Evolutionary conservation across 64 coral and sea anemone genomes (phyloP).

Genomic region (Trachythela sp.): DNA sequence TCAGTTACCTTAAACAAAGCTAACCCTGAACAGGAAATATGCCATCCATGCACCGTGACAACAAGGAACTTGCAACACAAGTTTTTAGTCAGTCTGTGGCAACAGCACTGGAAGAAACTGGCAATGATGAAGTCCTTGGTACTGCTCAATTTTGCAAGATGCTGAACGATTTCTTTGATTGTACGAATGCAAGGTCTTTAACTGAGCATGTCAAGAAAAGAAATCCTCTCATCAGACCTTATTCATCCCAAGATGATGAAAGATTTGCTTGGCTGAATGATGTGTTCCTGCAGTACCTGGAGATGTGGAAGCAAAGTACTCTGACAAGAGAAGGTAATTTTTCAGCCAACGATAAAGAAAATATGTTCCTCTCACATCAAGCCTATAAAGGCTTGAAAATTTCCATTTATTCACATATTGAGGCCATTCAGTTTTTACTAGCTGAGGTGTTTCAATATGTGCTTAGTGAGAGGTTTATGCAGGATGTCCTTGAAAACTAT

Average conservation of each 20-base stretch:
- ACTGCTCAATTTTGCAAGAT: neutral
- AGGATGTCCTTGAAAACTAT: constrained; percentile 32
- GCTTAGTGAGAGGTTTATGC: too few relatives aligned
- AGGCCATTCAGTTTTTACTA: too few relatives aligned
- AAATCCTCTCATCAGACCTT: neutral
- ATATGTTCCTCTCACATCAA: too few relatives aligned
- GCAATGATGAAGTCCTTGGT: neutral
- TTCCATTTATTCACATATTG: too few relatives aligned
- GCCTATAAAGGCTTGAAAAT: too few relatives aligned
- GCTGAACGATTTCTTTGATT: constrained; percentile 4
- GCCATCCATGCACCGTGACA: neutral
- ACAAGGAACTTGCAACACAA: neutral
- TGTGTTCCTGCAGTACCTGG: neutral
- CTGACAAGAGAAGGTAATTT: too few relatives aligned
- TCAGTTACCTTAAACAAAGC: neutral
- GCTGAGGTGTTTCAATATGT: too few relatives aligned
- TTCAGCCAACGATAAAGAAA: too few relatives aligned
- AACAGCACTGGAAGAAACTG: neutral
- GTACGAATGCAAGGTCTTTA: neutral
- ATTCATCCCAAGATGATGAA: neutral
- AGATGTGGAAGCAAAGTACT: constrained; percentile 2
- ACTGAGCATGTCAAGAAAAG: too few relatives aligned
- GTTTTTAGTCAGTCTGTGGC: neutral
- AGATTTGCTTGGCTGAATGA: neutral
- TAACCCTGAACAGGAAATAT: neutral